These are phyloP conservation scores for Rhadina sibilatrix DNA, from an alignment of 2,113 vertebrate genomes.

Conservation along the genomic window DNA sequence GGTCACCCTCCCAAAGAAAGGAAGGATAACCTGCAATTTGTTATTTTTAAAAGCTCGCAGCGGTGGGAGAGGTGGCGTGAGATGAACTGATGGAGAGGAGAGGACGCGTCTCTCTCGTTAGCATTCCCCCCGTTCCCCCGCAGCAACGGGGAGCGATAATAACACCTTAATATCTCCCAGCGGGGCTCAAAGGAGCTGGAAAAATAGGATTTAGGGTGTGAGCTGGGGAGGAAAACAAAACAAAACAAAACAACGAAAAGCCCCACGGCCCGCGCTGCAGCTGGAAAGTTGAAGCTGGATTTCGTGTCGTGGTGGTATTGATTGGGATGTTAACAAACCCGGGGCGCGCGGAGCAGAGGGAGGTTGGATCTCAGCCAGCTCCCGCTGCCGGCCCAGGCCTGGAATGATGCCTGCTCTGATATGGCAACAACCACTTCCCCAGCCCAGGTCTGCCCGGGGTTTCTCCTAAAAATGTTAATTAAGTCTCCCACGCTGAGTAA, in stretches of 20 bases:
- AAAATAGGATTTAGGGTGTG: slow-evolving; percentile 9
- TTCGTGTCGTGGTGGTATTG: background rate
- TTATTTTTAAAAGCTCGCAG: background rate
- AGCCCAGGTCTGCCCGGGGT: background rate
- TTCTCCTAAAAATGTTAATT: slow-evolving; percentile 13
- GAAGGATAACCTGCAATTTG: background rate
- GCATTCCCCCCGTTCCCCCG: background rate
- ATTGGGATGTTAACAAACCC: slow-evolving; percentile 32
- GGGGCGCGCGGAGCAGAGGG: background rate
- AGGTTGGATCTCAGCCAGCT: background rate
- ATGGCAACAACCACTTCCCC: background rate
- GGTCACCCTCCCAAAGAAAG: background rate
- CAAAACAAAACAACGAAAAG: background rate
- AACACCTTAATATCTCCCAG: slow-evolving; percentile 32
- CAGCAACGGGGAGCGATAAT: background rate
- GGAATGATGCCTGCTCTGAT: slow-evolving; percentile 22
- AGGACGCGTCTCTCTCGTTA: background rate
- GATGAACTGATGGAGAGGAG: background rate
- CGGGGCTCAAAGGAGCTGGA: background rate
- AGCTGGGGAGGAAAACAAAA: background rate
- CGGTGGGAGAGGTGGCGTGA: background rate
- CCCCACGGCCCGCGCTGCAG: fast-evolving
- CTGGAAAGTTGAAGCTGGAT: slow-evolving; percentile 5
- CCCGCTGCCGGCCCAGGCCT: background rate
- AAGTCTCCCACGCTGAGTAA: background rate